These are phyloP conservation scores for Achroia grisella DNA, from an alignment of 1,140 invertebrate species.

Conservation along the genomic window DNA sequence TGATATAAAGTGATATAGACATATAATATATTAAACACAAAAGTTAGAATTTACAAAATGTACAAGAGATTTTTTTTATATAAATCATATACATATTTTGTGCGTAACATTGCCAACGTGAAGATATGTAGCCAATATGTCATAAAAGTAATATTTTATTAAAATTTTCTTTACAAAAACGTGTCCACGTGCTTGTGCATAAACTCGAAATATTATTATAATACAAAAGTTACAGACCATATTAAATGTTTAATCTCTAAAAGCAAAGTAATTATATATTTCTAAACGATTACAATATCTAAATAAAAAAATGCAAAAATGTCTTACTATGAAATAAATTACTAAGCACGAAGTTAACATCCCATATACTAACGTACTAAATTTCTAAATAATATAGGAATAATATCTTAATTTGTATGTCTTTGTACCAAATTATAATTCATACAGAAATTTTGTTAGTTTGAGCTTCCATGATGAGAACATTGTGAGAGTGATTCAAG, in stretches of 20 bases:
- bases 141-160: background rate
- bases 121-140: background rate
- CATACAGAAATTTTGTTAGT: conserved; percentile 37
- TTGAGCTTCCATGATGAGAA: conserved; percentile 29
- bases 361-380: conserved; percentile 32
- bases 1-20: background rate
- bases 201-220: conserved; percentile 10
- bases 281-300: conserved; percentile 42
- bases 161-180: background rate
- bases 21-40: conserved; percentile 6
- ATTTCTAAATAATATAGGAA: conserved; percentile 56
- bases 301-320: conserved; percentile 58
- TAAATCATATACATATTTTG: conserved; percentile 11
- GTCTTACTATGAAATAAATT: conserved; percentile 59
- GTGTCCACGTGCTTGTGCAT: conserved; percentile 11
- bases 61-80: conserved; percentile 24
- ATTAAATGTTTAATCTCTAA: conserved; percentile 21
- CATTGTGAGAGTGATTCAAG: conserved; percentile 1
- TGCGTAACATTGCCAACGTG: conserved; percentile 9
- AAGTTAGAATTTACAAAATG: conserved; percentile 40
- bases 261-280: conserved; percentile 40
- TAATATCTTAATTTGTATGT: conserved; percentile 64
- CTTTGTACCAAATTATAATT: conserved; percentile 63
- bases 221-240: conserved; percentile 23
- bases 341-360: conserved; percentile 35